Evolutionary conservation across 2,113 vertebrate genomes (phyloP).

Genomic region (Pluvialis apricaria): DNA sequence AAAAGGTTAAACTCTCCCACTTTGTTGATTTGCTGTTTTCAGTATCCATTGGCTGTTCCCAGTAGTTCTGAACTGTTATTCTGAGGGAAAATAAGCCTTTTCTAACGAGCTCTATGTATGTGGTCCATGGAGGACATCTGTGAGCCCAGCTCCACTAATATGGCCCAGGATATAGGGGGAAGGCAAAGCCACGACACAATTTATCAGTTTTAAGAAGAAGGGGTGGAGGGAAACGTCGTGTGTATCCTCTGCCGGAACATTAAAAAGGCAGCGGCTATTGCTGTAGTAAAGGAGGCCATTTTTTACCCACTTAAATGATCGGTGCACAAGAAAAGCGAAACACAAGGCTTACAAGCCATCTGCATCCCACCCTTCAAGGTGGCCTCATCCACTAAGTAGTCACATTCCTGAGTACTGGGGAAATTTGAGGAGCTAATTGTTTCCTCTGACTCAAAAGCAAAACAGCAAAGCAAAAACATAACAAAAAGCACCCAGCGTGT

Average conservation of each 20-base stretch:
- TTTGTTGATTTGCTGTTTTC: neutral
- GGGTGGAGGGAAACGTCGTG: neutral
- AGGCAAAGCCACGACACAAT: neutral
- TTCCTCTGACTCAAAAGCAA: neutral
- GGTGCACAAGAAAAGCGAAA: neutral
- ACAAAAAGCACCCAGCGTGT: neutral
- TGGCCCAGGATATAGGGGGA: neutral
- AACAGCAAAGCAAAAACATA: neutral
- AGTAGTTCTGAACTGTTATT: neutral
- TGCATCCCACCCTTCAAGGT: neutral
- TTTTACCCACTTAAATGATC: neutral
- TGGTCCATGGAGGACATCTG: neutral
- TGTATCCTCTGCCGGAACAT: neutral
- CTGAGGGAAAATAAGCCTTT: neutral
- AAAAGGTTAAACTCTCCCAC: neutral
- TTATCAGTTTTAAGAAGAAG: neutral
- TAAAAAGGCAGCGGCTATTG: neutral
- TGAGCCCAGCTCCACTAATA: neutral
- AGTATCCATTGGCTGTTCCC: neutral
- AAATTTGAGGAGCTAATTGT: neutral
- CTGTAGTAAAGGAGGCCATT: neutral
- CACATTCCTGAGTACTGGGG: neutral
- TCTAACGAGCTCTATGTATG: neutral
- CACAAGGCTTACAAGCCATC: neutral
- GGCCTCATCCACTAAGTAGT: neutral